Conservation (phyloP, 23 tunicate species). For the Ciona savignyi region DNA sequence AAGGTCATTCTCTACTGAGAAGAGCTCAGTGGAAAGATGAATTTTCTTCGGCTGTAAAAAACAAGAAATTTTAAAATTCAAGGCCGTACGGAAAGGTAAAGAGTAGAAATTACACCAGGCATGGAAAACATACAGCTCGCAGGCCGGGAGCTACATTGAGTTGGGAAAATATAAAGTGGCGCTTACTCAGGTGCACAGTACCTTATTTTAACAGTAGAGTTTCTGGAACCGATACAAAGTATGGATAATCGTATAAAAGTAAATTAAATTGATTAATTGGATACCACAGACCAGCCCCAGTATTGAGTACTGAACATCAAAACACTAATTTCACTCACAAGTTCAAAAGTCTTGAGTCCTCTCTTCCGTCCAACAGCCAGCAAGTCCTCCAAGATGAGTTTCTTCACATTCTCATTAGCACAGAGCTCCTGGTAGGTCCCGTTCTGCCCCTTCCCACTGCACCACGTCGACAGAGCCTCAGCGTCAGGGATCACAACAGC, state of each 20-base stretch:
- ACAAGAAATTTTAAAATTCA: neutral
- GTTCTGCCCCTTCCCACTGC: constrained; percentile 30
- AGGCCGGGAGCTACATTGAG: too few species aligned
- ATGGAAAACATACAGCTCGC: too few species aligned
- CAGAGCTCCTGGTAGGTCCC: constrained; percentile 51
- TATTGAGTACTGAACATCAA: too few species aligned
- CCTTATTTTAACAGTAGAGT: too few species aligned
- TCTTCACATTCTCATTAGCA: constrained; percentile 17
- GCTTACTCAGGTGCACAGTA: too few species aligned
- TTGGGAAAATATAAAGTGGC: too few species aligned
- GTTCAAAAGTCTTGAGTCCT: constrained; percentile 48
- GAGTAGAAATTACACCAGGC: too few species aligned
- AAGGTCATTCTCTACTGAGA: constrained; percentile 80
- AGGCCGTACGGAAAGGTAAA: too few species aligned
- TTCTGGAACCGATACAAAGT: too few species aligned
- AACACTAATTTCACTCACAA: constrained; percentile 22
- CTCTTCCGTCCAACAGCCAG: constrained; percentile 20
- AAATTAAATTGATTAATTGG: too few species aligned
- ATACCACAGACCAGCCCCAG: too few species aligned
- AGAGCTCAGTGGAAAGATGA: constrained; percentile 45
- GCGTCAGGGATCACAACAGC: constrained; percentile 68
- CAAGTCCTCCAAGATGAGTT: constrained; percentile 40
- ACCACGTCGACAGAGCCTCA: constrained; percentile 24
- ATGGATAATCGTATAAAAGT: too few species aligned
- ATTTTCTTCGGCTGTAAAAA: constrained; percentile 56